A percentile compares a stretch with the other conserved stretches of the same genome.
phyloP scores from a whole-genome alignment of 2,888 invertebrate species.

The Leucania comma region DNA sequence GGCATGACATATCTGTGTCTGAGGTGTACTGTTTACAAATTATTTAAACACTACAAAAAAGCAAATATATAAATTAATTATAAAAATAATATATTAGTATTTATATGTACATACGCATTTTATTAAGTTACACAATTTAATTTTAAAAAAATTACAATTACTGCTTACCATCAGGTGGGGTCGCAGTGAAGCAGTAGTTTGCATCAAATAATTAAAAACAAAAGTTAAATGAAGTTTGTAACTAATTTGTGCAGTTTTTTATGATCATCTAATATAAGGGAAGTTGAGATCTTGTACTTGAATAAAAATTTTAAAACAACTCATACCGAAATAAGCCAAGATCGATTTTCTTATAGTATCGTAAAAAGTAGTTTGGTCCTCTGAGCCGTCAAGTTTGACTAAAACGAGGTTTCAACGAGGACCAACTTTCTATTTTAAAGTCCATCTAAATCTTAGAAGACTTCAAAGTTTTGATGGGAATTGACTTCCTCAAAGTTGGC shows the following conservation, averaged over 20 bases:
- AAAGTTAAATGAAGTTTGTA: neutral
- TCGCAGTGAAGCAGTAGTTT: no score
- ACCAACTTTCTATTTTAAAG: slow-evolving; percentile 63
- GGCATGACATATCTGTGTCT: no score
- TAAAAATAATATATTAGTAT: no score
- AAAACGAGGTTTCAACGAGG: slow-evolving; percentile 53
- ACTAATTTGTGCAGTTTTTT: neutral
- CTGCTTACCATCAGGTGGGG: no score
- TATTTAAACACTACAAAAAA: no score
- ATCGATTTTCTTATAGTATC: slow-evolving; percentile 49
- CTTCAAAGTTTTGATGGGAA: slow-evolving; percentile 61
- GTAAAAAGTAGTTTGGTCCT: slow-evolving; percentile 54
- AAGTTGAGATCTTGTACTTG: neutral
- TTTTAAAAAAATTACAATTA: no score
- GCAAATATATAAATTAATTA: no score
- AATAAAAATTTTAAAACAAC: slow-evolving; percentile 4
- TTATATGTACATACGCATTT: no score
- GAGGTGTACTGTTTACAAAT: no score
- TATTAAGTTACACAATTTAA: no score
- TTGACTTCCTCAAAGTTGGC: slow-evolving; percentile 50
- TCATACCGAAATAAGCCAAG: slow-evolving; percentile 33
- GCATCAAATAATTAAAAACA: no score
- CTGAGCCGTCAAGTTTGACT: slow-evolving; percentile 45
- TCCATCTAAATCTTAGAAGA: slow-evolving; percentile 59
- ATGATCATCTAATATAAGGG: neutral